Evolutionary conservation across 1,140 invertebrate species (phyloP).

Genomic region (Watersipora subatra): DNA sequence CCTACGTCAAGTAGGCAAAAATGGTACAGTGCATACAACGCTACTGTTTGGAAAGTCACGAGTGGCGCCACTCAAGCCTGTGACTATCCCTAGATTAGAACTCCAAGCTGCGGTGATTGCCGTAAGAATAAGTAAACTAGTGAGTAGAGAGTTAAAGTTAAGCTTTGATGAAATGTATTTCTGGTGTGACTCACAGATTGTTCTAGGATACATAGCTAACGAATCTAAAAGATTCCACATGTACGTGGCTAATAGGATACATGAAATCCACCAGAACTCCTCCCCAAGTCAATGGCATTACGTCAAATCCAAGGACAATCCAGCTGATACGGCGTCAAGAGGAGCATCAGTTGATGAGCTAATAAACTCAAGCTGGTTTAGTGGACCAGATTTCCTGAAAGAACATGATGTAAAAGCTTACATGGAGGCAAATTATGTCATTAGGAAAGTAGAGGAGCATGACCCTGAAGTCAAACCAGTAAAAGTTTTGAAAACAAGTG

Average conservation of each 20-base stretch:
- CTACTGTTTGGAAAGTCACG: background rate
- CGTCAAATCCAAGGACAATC: conserved; percentile 34
- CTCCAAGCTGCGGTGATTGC: background rate
- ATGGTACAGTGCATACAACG: background rate
- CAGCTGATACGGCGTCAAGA: conserved; percentile 36
- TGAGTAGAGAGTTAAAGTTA: background rate
- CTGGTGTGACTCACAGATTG: conserved; percentile 3
- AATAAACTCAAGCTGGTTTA: conserved; percentile 12
- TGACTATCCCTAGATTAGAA: conserved; percentile 5
- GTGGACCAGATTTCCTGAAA: conserved; percentile 13
- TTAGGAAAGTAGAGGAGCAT: background rate
- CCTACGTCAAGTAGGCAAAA: background rate
- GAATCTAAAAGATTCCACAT: conserved; percentile 1
- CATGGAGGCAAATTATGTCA: background rate
- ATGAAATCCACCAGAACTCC: background rate
- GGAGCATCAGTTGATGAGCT: conserved; percentile 12
- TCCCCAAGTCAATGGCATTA: conserved; percentile 23
- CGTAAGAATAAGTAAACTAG: background rate
- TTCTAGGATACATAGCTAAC: conserved; percentile 1
- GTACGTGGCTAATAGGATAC: background rate
- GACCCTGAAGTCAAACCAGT: too few relatives aligned
- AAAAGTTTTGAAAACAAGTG: background rate
- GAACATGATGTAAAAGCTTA: too few relatives aligned
- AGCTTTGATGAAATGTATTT: background rate
- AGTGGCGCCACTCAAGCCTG: background rate